Evolutionary conservation across 2,888 invertebrate species (phyloP), one percentile per base, ranked within the genome.

Genomic region (Rhyacophila evoluta): DNA sequence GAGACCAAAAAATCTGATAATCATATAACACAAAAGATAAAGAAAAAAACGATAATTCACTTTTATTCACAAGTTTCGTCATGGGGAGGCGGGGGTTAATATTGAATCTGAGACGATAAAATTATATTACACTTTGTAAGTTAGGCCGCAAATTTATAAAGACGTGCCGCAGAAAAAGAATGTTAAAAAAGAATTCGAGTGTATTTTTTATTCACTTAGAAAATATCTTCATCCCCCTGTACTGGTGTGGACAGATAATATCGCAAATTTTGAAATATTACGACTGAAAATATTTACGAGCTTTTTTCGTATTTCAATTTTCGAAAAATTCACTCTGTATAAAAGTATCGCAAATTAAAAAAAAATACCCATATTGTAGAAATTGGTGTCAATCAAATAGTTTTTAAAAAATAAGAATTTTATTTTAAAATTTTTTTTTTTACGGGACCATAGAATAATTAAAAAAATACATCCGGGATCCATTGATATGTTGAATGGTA

Each of bases 101-200:
- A 81, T 81, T 78, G 79, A 81, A 81, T 81, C 79, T 71, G 81
- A 81, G 79, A 79, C 77, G 81, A 81, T 81, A 77, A 81, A 81
- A 81, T 81, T 81, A 81, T 81, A 81, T 81, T 78, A 81, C 79
- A 79, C 78, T 81, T 81, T 81, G 79, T 79, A 81, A 81, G 81
- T 81, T 79, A 78, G 79, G 78, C 81, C 78, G 77, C 81, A 78
- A 79, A 81, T 81, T 81, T 81, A 39, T 73, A 79, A 81, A 78
- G 79, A 81, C 81, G 79, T 81, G 79, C 72, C 55, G 67, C 27
- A 41, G 29, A 55, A 78, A 69, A 69, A 55, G 39, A 15, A 55
- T 29, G 6, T 41, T 75, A 28, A 39, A 69, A 67, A 55, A 55
- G 55, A 55, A 74, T 69, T 69, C 36, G 76, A 55, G 39, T 69